Base-by-base conservation (phyloP, 2,113 vertebrate genomes). In the Lipotes vexillifer region DNA sequence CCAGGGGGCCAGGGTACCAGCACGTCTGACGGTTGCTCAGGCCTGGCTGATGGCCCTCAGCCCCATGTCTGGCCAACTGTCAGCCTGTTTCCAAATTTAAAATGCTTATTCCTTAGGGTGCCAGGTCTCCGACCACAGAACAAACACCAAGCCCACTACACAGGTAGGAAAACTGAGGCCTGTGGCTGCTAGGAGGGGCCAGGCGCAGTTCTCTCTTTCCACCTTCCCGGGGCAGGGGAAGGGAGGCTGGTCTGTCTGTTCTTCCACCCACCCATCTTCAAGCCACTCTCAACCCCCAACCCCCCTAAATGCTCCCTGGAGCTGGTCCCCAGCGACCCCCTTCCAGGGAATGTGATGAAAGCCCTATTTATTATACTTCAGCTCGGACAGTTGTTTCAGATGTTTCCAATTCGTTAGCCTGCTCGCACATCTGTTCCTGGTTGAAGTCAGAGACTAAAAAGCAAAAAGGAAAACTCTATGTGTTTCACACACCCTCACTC, bases 381-480 rank as follows among this genome's bases (percentile, higher is more conserved):
- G 98, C 98, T 98, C 93, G 98, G 98, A 99, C 99, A 99, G 99
- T 99, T 99, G 99, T 99, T 99, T 99, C 99, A 99, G 99, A 99
- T 99, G 99, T 99, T 99, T 99, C 99, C 97, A 98, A 99, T 99
- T 99, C 98, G 97, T 99, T 98, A 98, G 98, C 98, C 96, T 98
- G 98, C 98, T 99, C 98, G 97, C 98, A 99, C 99, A 99, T 99
- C 99, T 99, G 99, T 99, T 99, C 98, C 98, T 99, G 98, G 98
- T 99, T 99, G 98, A 98, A 98, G 97, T 97, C 97, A 98, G 98
- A 98, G 98, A 98, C 98, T 69, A 92, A 69, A 97, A 99, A 98
- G 94, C 93, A 97, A 93, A 97, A 96, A 98, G 97, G 88, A 91
- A 96, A 98, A 94, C 83, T 87, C 59, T 1, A 86, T 7, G 96